Evolutionary conservation across 2,888 invertebrate genomes (phyloP).

Genomic region (Lochmaea crataegi): DNA sequence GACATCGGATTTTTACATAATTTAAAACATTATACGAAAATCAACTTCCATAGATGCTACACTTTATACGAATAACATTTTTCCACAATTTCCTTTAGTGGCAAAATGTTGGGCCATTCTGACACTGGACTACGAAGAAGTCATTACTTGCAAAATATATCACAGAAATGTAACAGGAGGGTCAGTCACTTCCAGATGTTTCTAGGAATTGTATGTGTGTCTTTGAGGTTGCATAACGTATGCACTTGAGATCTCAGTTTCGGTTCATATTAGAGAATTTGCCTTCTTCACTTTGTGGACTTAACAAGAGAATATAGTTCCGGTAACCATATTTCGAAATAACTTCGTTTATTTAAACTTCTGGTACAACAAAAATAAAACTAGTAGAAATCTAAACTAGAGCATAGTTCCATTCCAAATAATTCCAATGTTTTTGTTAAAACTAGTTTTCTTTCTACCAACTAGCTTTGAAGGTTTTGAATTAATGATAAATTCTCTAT

Average conservation of each 20-base stretch:
- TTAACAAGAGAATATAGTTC: constrained; percentile 15
- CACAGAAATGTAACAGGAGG: too few relatives aligned
- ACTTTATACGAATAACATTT: too few relatives aligned
- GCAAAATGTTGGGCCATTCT: too few relatives aligned
- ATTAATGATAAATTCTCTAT: too few relatives aligned
- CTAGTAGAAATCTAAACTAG: background rate
- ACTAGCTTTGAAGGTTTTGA: too few relatives aligned
- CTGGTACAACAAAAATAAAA: background rate
- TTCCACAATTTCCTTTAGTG: too few relatives aligned
- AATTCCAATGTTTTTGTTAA: background rate
- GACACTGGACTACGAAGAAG: too few relatives aligned
- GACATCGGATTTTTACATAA: too few relatives aligned
- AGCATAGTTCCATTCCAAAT: background rate
- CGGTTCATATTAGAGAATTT: constrained; percentile 11
- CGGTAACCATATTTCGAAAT: background rate
- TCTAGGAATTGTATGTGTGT: constrained; percentile 13
- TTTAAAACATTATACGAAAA: too few relatives aligned
- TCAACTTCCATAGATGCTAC: too few relatives aligned
- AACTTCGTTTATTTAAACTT: background rate
- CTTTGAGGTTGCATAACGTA: constrained; percentile 27
- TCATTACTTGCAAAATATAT: too few relatives aligned
- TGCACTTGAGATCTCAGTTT: constrained; percentile 26
- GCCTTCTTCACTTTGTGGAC: constrained; percentile 17
- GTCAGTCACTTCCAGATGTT: constrained; percentile 21
- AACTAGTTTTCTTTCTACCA: background rate